These are phyloP conservation scores for Limulus polyphemus DNA, from an alignment of 2,888 invertebrate genomes.

Conservation along the genomic window DNA sequence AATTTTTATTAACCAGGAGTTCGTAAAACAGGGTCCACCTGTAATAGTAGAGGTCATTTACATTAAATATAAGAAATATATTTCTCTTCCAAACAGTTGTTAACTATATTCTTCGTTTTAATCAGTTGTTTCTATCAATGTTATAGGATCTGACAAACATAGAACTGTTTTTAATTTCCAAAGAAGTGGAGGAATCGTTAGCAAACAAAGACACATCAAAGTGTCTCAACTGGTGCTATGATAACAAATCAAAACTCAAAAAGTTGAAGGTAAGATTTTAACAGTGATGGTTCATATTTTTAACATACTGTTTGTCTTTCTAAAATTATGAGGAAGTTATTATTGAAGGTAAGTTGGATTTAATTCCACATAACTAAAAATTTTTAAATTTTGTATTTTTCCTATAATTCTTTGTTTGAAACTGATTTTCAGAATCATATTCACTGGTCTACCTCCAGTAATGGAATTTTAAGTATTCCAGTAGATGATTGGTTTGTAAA, in stretches of 20 bases:
- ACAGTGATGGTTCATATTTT: neutral
- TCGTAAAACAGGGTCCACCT: too few species aligned
- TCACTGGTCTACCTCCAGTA: neutral
- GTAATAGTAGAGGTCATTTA: neutral
- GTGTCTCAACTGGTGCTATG: conserved; percentile 89
- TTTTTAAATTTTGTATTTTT: conserved; percentile 11
- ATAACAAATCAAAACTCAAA: conserved; percentile 85
- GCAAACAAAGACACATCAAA: conserved; percentile 66
- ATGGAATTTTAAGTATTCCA: too few species aligned
- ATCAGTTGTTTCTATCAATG: neutral
- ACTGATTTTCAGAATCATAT: neutral
- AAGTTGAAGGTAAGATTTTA: conserved; percentile 54
- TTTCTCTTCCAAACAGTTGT: neutral
- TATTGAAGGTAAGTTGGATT: neutral
- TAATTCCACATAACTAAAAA: neutral
- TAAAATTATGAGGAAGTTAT: conserved; percentile 1
- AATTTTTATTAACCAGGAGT: too few species aligned
- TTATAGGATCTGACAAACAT: conserved; percentile 83
- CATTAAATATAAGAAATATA: too few species aligned
- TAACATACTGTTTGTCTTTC: neutral
- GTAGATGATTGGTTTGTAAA: too few species aligned
- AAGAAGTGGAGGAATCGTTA: conserved; percentile 65
- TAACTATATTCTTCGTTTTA: conserved; percentile 2
- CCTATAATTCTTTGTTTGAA: conserved; percentile 5
- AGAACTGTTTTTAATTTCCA: conserved; percentile 46